A percentile compares a stretch with the other conserved stretches of the same genome.
Conservation (phyloP, 2,888 invertebrate species). For the Xestia c-nigrum region DNA sequence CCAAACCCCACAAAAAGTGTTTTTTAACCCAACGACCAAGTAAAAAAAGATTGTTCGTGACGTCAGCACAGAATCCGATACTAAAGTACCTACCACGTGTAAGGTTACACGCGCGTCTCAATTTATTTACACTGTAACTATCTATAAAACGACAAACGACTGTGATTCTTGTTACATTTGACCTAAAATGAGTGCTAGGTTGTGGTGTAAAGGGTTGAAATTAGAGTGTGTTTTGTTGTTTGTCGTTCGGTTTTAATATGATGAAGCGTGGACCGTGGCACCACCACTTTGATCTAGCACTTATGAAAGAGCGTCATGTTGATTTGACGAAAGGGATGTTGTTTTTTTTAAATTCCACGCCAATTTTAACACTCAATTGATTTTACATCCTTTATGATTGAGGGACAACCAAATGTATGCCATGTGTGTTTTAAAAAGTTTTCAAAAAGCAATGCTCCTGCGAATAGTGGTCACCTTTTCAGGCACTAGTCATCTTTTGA, state of each 20-base stretch:
- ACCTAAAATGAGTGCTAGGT: conserved; percentile 9
- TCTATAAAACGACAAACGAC: conserved; percentile 14
- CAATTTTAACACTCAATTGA: background rate
- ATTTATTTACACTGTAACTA: conserved; percentile 30
- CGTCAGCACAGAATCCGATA: background rate
- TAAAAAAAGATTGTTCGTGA: conserved; percentile 20
- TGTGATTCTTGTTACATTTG: conserved; percentile 6
- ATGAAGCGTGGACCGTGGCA: background rate
- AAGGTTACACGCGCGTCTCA: conserved; percentile 31
- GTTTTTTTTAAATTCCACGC: background rate
- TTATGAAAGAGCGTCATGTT: background rate
- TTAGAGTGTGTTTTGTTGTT: conserved; percentile 1
- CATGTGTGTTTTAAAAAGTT: background rate
- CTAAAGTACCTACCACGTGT: conserved; percentile 31
- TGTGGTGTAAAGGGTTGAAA: background rate
- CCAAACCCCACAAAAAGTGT: background rate
- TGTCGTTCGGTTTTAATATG: background rate
- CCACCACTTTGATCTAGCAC: background rate
- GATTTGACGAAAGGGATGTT: background rate
- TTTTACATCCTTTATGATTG: background rate
- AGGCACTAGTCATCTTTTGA: background rate
- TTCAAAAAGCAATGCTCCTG: background rate
- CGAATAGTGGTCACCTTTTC: background rate
- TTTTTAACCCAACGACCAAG: conserved; percentile 11
- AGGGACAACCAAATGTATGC: background rate